Evolutionary conservation across 2,797 vertebrate species (phyloP), one percentile per base, ranked within the genome.

Genomic region (Parauchenoglanis ngamensis): DNA sequence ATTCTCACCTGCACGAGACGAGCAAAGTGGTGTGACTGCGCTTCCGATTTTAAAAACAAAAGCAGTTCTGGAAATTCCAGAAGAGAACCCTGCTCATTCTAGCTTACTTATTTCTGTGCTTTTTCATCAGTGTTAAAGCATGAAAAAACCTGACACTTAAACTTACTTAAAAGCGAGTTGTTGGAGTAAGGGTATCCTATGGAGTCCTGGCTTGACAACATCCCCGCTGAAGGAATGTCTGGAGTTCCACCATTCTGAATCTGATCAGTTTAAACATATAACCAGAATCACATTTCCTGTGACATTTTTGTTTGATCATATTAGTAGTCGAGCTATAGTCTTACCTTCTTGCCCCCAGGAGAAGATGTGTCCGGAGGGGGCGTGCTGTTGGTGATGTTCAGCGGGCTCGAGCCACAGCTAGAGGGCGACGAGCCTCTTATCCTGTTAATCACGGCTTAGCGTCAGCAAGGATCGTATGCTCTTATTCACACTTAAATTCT

Each of bases 361-460:
- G 98, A 99, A 90, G 97, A 97, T n/a, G 96, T 96, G 91, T 98
- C 98, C 0, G 98, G 98, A 0, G 98, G 98, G 44, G 98, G 98
- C 0, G 98, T 98, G 94, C 97, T 98, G 63, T 83, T 83, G 93
- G 97, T 98, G 93, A 99, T 98, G 93, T 99, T 99, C 90, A 99
- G 91, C 0, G 98, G 98, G 92, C 98, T 99, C 35, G 98, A 99
- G 86, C 97, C 97, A 77, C 98, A 99, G 94, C 98, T 99, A 84
- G 98, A 99, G 77, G 98, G 98, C 0, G 98, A 99, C 3, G 98
- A 99, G 83, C 98, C 98, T 92, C 98, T 96, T 93, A 99, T 98
- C 96, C 98, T 99, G 87, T 83, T 35, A 68, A 83, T 68, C 63
- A 68, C 1, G 2, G 28, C 0, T 1, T n/a, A 83, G 25, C 6